Base-by-base conservation (phyloP, 2,113 vertebrate genomes). In the Thryonomys swinderianus region DNA sequence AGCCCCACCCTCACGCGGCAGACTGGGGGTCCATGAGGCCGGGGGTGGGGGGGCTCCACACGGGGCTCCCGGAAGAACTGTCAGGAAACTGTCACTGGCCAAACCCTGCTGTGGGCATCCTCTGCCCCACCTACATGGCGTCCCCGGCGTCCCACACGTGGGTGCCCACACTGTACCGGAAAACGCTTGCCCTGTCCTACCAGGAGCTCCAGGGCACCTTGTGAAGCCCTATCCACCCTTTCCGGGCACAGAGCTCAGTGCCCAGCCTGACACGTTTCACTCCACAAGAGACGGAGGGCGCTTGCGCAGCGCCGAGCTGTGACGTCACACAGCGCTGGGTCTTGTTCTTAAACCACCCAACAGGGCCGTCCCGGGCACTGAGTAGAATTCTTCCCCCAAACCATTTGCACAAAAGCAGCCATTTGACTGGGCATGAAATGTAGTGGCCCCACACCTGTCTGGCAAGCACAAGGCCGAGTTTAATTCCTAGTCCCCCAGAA, bases 61-160 rank as follows among this genome's bases (percentile, higher is more conserved):
- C 25, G 25, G 21, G 1, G 4, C 16, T 0, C 11, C n/a, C 12
- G 34, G 23, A 53, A 17, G 1, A 10, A 89, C 8, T 17, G 69
- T 66, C 21, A 1, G n/a, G 14, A 62, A 53, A 55, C 48, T 10
- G 17, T 34, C 34, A 51, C 1, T 2, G 0, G 20, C 64, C 74
- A 48, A 30, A 61, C 40, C 2, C 82, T 23, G 21, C 51, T 34
- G 20, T 0, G 12, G 30, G 34, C 32, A 42, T 7, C 3, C 27
- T 10, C 7, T 0, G 2, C 27, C 18, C 73, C 73, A 64, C 6
- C 73, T 79, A 64, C 6, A 8, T 3, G 11, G 45, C 4, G 14
- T 13, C 51, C 30, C 30, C 5, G 27, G 7, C 2, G 1, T 7
- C 45, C 69, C 40, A 37, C 5, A 2, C 2, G 1, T 0, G 0